These are phyloP conservation scores for Hermetia illucens DNA, from an alignment of 1,140 invertebrate genomes.

Conservation along the genomic window DNA sequence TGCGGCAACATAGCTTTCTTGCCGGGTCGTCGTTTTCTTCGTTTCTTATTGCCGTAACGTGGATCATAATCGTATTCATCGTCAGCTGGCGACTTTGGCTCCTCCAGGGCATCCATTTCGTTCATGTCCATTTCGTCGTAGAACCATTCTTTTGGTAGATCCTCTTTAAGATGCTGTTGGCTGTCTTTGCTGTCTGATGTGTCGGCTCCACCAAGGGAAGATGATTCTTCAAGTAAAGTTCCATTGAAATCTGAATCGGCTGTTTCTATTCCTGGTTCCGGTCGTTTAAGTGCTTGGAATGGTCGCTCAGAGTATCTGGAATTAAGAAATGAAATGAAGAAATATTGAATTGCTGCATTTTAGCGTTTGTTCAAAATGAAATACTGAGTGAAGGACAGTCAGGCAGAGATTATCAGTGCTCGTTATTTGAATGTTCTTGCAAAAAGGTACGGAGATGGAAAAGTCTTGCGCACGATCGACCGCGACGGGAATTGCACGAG, in stretches of 20 bases:
- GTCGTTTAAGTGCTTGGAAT: conserved; percentile 1
- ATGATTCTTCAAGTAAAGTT: conserved; percentile 23
- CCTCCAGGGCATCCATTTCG: conserved; percentile 82
- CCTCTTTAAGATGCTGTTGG: conserved; percentile 15
- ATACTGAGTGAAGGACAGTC: conserved; percentile 39
- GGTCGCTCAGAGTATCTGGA: too few species aligned
- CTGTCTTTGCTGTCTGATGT: conserved; percentile 28
- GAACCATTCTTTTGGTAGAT: conserved; percentile 57
- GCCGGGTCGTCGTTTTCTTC: conserved; percentile 22
- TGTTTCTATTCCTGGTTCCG: too few species aligned
- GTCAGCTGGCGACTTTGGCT: conserved; percentile 81
- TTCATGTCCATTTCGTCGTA: conserved; percentile 80
- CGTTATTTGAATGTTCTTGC: too few species aligned
- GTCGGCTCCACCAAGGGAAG: conserved; percentile 25
- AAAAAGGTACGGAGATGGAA: too few species aligned
- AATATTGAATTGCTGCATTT: too few species aligned
- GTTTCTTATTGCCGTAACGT: conserved; percentile 26
- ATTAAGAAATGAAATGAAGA: too few species aligned
- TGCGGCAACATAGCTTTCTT: conserved; percentile 13
- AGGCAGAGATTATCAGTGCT: too few species aligned
- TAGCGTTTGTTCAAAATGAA: too few species aligned
- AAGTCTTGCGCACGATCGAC: too few species aligned
- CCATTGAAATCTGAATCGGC: conserved; percentile 26
- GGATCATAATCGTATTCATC: conserved; percentile 93
- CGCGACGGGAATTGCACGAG: too few species aligned